Percentiles rank a stretch among this genome's conserved stretches.
Evolutionary conservation across 1,140 invertebrate species (phyloP).

Genomic region (Aethina tumida): DNA sequence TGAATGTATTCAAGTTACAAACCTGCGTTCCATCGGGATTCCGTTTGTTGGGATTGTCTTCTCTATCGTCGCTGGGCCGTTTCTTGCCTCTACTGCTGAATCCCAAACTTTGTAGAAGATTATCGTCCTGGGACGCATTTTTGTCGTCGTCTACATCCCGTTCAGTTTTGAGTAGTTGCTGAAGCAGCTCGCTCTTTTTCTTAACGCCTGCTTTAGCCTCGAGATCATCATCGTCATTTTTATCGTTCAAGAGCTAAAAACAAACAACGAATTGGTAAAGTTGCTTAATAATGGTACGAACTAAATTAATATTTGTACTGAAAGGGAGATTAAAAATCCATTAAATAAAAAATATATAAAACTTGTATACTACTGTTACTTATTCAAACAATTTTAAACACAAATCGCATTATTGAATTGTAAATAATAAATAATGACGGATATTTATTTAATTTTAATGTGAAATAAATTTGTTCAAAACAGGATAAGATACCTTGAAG

Average conservation of each 20-base stretch:
- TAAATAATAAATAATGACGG: too few species aligned
- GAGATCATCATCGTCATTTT: constrained; percentile 67
- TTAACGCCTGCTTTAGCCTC: constrained; percentile 48
- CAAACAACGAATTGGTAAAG: constrained; percentile 1
- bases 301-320: background rate
- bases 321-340: background rate
- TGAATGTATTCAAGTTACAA: background rate
- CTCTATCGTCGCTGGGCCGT: constrained; percentile 55
- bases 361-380: too few species aligned
- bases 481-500: too few species aligned
- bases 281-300: background rate
- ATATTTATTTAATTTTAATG: too few species aligned
- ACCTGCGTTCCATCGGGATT: constrained; percentile 40
- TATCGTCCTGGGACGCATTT: constrained; percentile 43
- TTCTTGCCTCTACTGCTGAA: constrained; percentile 51
- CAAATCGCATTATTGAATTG: too few species aligned
- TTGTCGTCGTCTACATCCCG: constrained; percentile 34
- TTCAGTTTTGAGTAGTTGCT: constrained; percentile 61
- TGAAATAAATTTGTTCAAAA: too few species aligned
- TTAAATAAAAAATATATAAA: background rate
- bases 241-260: constrained; percentile 72
- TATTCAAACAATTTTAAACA: too few species aligned
- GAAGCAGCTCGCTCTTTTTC: constrained; percentile 62
- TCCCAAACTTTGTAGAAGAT: constrained; percentile 46
- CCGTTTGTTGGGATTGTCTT: constrained; percentile 46